These are phyloP conservation scores for Oxyruncus cristatus DNA, from an alignment of 2,113 vertebrate species.

Conservation along the genomic window DNA sequence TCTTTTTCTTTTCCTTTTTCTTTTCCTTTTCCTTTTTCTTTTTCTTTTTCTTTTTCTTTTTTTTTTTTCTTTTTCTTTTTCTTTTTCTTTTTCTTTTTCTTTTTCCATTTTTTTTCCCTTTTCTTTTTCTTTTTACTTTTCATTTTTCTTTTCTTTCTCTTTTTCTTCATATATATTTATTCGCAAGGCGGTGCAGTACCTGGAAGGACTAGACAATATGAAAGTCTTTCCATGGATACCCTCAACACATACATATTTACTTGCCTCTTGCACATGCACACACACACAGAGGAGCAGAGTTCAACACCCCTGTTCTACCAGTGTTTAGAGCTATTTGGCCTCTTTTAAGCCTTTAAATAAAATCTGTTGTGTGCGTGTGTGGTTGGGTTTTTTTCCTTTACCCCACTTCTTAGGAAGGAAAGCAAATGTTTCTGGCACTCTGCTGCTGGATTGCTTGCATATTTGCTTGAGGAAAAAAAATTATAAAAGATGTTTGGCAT, in stretches of 20 bases:
- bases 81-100: neutral
- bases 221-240: neutral
- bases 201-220: neutral
- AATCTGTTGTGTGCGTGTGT: neutral
- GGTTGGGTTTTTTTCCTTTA: neutral
- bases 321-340: neutral
- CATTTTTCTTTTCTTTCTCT: neutral
- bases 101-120: neutral
- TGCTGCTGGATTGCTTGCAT: conserved; percentile 42
- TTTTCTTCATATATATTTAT: neutral
- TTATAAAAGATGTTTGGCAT: conserved; percentile 68
- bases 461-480: conserved; percentile 53
- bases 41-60: neutral
- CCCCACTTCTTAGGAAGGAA: conserved; percentile 34
- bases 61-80: neutral
- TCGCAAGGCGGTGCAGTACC: neutral
- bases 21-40: neutral
- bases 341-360: neutral
- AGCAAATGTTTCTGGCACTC: conserved; percentile 47
- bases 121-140: neutral
- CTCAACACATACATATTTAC: neutral
- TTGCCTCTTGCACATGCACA: neutral
- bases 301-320: neutral
- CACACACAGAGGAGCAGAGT: neutral
- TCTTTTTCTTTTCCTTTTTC: neutral